Evolutionary conservation across 2,888 invertebrate genomes (phyloP).

Genomic region (Pandemis corylana): DNA sequence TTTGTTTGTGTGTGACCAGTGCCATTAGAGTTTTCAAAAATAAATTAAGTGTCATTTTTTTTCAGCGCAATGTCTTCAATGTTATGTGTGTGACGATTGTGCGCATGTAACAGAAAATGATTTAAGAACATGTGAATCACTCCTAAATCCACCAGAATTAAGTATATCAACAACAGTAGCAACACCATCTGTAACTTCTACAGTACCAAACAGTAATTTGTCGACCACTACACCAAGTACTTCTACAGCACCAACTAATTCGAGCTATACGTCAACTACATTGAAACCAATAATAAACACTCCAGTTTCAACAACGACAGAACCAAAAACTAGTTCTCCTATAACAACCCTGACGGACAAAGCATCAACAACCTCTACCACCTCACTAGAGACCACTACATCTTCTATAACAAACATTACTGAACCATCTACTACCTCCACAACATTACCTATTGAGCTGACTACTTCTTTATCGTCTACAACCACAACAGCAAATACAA

Average conservation of each 20-base stretch:
- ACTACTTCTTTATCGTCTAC: not conserved
- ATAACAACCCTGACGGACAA: constrained; percentile 10
- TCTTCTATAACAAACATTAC: not conserved
- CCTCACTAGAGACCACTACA: not conserved
- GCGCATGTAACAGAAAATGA: constrained; percentile 48
- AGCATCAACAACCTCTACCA: not conserved
- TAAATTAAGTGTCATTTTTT: constrained; percentile 38
- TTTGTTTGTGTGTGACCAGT: no score
- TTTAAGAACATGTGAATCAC: constrained; percentile 53
- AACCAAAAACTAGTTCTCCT: not conserved
- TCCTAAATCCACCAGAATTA: not conserved
- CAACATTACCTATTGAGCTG: not conserved
- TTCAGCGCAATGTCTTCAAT: constrained; percentile 58
- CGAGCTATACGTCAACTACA: constrained; percentile 1
- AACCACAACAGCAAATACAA: not conserved
- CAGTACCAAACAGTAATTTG: not conserved
- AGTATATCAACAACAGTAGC: not conserved
- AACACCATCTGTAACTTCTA: not conserved
- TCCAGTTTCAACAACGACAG: not conserved
- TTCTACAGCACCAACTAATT: not conserved
- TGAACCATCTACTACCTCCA: not conserved
- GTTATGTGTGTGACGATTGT: constrained; percentile 65
- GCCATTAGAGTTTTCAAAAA: not conserved
- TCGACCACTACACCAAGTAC: not conserved
- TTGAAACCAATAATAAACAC: not conserved